phyloP scores from a whole-genome alignment of 2,888 invertebrate species.

The Zele albiditarsus region DNA sequence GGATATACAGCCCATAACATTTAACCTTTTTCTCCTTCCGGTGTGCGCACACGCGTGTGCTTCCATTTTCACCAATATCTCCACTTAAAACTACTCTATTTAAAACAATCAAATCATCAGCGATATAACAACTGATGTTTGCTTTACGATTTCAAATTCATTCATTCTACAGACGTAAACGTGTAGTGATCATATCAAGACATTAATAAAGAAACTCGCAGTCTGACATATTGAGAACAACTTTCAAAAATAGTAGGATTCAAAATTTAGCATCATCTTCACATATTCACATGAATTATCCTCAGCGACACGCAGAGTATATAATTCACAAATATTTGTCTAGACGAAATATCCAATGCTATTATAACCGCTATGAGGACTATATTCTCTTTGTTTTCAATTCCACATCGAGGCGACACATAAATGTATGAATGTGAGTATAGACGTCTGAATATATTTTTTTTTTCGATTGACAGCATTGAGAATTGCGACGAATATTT shows the following conservation, averaged over 20 bases:
- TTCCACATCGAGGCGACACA: background rate
- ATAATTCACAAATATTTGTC: background rate
- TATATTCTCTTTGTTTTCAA: background rate
- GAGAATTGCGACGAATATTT: conserved; percentile 26
- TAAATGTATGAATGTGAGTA: background rate
- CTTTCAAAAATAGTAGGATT: no score
- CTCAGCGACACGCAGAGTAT: no score
- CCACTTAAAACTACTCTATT: conserved; percentile 14
- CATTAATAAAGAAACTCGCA: no score
- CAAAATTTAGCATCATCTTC: no score
- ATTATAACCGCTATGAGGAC: background rate
- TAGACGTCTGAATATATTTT: background rate
- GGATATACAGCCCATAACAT: conserved; percentile 45
- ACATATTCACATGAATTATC: no score
- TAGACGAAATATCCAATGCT: background rate
- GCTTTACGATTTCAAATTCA: no score
- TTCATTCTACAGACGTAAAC: no score
- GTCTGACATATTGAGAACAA: no score
- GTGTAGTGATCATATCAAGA: no score
- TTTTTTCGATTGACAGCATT: conserved; percentile 11
- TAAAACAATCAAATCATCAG: background rate
- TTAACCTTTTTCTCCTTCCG: conserved; percentile 44
- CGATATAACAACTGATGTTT: background rate
- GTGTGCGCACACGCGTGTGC: conserved; percentile 19
- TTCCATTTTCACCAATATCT: conserved; percentile 31